These are phyloP conservation scores for Tetragonula carbonaria DNA, from an alignment of 2,888 invertebrate genomes.

Conservation along the genomic window DNA sequence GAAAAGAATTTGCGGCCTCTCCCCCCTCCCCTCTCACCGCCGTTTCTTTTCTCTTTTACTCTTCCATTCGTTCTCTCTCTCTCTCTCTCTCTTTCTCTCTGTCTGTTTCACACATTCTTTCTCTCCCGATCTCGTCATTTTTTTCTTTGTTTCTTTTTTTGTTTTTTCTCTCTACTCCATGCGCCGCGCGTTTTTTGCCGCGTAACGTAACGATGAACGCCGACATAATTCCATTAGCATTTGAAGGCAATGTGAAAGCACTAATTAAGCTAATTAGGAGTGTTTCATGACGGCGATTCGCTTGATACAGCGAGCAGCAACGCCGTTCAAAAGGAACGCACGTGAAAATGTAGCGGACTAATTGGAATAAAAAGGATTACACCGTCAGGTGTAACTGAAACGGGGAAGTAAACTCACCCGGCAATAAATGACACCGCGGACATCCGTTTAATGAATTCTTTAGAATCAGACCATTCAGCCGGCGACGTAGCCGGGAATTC, in stretches of 20 bases:
- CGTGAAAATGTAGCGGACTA: constrained; percentile 48
- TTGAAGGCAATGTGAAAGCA: constrained; percentile 55
- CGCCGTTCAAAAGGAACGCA: constrained; percentile 5
- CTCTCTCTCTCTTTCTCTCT: not conserved
- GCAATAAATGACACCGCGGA: constrained; percentile 32
- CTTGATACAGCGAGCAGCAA: constrained; percentile 32
- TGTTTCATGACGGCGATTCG: constrained; percentile 52
- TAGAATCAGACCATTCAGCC: not conserved
- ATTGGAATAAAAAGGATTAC: constrained; percentile 30
- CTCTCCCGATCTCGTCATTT: not conserved
- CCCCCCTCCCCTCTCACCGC: constrained; percentile 18
- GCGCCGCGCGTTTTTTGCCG: constrained; percentile 28
- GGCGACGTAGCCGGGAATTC: not conserved
- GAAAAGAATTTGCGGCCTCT: constrained; percentile 62
- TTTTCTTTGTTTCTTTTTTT: not conserved
- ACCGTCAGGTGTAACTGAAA: constrained; percentile 37
- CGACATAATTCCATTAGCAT: constrained; percentile 56
- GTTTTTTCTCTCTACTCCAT: not conserved
- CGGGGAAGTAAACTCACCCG: not conserved
- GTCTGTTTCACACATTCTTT: not conserved
- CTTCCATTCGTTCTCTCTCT: not conserved
- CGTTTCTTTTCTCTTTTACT: constrained; percentile 21
- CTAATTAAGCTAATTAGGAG: constrained; percentile 64
- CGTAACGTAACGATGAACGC: constrained; percentile 54
- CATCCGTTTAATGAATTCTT: constrained; percentile 48